Evolutionary conservation across 2,113 vertebrate genomes (phyloP).

Genomic region (Chitala chitala): DNA sequence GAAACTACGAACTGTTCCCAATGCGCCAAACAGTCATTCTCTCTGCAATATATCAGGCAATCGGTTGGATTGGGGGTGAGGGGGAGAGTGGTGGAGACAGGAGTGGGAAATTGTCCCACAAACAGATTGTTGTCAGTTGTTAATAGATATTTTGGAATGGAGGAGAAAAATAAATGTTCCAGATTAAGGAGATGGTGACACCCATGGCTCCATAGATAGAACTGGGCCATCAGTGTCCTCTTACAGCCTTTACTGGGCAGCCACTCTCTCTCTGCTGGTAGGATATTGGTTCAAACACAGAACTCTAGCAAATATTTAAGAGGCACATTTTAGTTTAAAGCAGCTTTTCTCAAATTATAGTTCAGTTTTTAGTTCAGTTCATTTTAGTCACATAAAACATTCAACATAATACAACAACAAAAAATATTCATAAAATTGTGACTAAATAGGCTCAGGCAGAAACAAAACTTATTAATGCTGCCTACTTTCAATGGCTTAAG

Average conservation of each 20-base stretch:
- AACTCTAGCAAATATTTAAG: too few species aligned
- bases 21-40: slow-evolving; percentile 86
- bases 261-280: background rate
- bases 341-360: too few species aligned
- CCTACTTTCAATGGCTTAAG: too few species aligned
- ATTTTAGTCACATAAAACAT: too few species aligned
- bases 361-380: too few species aligned
- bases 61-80: too few species aligned
- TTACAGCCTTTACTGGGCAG: background rate
- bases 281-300: too few species aligned
- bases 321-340: too few species aligned
- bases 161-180: slow-evolving; percentile 62
- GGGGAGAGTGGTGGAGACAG: slow-evolving; percentile 68
- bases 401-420: too few species aligned
- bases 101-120: slow-evolving; percentile 62
- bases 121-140: slow-evolving; percentile 63
- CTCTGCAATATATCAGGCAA: slow-evolving; percentile 85
- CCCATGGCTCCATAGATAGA: background rate
- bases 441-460: too few species aligned
- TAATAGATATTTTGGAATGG: slow-evolving; percentile 65
- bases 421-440: too few species aligned
- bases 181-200: slow-evolving; percentile 56
- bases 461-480: too few species aligned
- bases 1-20: slow-evolving; percentile 79
- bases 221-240: background rate